phyloP scores from a whole-genome alignment of 2,797 vertebrate genomes.

The Hemibagrus guttatus region DNA sequence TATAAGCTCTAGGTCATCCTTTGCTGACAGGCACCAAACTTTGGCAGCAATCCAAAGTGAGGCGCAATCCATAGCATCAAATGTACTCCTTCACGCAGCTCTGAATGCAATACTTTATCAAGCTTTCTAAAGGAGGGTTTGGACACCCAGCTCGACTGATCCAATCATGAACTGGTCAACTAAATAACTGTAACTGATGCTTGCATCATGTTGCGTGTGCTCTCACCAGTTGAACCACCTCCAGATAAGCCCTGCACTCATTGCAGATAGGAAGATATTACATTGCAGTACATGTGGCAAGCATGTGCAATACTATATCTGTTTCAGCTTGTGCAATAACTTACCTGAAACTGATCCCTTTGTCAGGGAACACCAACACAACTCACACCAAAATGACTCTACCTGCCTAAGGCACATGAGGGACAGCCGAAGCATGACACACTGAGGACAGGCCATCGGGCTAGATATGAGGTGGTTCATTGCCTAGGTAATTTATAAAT shows the following conservation, averaged over 20 bases:
- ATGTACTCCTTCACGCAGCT: neutral
- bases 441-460: no score
- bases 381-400: neutral
- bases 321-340: neutral
- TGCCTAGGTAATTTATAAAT: neutral
- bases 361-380: neutral
- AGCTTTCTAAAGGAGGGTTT: neutral
- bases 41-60: neutral
- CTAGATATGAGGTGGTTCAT: neutral
- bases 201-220: neutral
- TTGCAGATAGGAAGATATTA: neutral
- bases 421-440: no score
- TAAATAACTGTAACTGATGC: neutral
- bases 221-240: neutral
- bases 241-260: neutral
- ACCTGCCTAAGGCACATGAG: no score
- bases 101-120: neutral
- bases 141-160: neutral
- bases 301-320: neutral
- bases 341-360: neutral
- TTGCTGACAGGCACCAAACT: neutral
- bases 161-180: neutral
- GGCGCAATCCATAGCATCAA: neutral
- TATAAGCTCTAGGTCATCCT: neutral
- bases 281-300: conserved; percentile 3